phyloP scores from a whole-genome alignment of 2,797 vertebrate genomes.

The Lagorchestes hirsutus region DNA sequence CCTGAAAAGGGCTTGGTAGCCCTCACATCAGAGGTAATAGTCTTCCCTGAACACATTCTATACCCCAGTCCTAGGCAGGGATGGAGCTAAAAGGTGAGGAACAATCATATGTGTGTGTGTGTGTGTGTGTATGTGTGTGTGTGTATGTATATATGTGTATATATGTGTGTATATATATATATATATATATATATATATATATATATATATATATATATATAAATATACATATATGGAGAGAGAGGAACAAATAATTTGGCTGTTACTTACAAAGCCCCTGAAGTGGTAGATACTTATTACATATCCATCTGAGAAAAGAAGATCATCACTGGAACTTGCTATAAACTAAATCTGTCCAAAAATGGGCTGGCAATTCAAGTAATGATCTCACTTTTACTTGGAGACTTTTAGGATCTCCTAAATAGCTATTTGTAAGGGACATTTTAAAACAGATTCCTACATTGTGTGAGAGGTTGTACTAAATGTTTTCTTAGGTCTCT shows the following conservation, averaged over 20 bases:
- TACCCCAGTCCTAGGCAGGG: background rate
- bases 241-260: background rate
- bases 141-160: no score
- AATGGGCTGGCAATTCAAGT: conserved; percentile 6
- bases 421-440: background rate
- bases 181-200: no score
- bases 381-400: background rate
- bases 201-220: fast-evolving
- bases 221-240: no score
- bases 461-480: background rate
- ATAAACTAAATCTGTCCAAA: conserved; percentile 12
- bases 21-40: no score
- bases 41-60: no score
- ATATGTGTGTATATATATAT: no score
- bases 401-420: background rate
- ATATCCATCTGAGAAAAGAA: background rate
- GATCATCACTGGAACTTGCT: background rate
- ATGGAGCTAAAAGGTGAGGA: background rate
- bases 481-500: background rate
- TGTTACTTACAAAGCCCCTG: no score
- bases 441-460: conserved; percentile 27
- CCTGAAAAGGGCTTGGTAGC: no score
- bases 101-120: no score
- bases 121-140: no score
- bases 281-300: background rate